Conservation (phyloP, 2,888 invertebrate species). For the Limnephilus auricula region DNA sequence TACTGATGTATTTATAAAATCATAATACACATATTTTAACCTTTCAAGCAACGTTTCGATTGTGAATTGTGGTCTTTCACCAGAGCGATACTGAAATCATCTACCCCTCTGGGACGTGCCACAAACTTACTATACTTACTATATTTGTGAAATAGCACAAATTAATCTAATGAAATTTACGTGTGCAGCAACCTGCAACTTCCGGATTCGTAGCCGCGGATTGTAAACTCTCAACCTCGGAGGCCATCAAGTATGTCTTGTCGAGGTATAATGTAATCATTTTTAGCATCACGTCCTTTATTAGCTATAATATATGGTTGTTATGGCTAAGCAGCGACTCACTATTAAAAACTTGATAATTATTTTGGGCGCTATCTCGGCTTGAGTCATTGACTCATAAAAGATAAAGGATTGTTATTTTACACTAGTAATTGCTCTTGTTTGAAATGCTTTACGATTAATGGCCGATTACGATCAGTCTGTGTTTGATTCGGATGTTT, state of each 20-base stretch:
- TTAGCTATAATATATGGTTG: background rate
- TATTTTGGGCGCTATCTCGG: background rate
- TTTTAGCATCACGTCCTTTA: background rate
- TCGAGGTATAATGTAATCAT: background rate
- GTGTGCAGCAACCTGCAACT: too few relatives aligned
- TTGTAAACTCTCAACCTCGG: too few relatives aligned
- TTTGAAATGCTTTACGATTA: slow-evolving; percentile 31
- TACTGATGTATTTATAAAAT: too few relatives aligned
- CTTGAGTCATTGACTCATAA: background rate
- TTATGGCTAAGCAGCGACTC: background rate
- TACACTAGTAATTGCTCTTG: background rate
- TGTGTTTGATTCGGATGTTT: slow-evolving; percentile 46
- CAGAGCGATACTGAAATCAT: too few relatives aligned
- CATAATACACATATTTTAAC: too few relatives aligned
- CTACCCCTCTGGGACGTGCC: too few relatives aligned
- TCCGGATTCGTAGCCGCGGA: too few relatives aligned
- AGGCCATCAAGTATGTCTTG: background rate
- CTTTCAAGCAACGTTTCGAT: too few relatives aligned
- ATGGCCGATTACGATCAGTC: slow-evolving; percentile 14
- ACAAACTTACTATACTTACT: too few relatives aligned
- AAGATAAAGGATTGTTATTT: background rate
- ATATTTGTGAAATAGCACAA: too few relatives aligned
- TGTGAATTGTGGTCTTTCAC: too few relatives aligned
- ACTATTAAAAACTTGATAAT: background rate
- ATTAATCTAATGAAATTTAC: too few relatives aligned